Base-by-base conservation (phyloP, 1,140 invertebrate genomes). In the Megalopta genalis region DNA sequence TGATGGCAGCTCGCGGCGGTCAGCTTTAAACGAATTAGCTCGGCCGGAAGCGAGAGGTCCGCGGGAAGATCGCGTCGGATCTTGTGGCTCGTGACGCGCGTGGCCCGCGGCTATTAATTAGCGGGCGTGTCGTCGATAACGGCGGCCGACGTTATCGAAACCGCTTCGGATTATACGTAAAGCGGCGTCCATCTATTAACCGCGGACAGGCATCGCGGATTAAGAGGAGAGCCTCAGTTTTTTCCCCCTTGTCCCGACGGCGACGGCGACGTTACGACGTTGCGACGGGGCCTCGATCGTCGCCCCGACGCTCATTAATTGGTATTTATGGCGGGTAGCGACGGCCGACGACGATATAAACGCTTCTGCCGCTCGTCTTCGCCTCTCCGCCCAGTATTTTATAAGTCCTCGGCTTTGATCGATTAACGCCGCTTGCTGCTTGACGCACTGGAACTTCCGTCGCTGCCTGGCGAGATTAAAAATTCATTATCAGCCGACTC, bases 131-230 rank as follows among this genome's bases (percentile, higher is more conserved):
- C 54, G 25, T 74, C 14, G 10, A 54, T 65, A 54, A 65, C 62
- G n/a, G 2, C 9, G 8, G 14, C 8, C 27, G 42, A 52, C n/a
- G 9, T 21, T 66, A 25, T 39, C 62, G 32, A 5, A 8, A 27
- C 21, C 54, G 27, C 42, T 21, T 23, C 27, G 69, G 18, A 9
- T 68, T 64, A 72, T 74, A 83, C 79, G 68, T 80, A 80, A n/a
- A 60, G 80, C 18, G 18, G 16, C 21, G 18, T 57, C 8, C n/a
- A 57, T 57, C 54, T 21, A 57, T 57, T 57, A 57, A 57, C 18
- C 49, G 49, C 49, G 49, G 49, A 52, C 49, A 52, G 49, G 49
- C 16, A 21, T 52, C 49, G 16, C 49, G 9, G 54, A 57, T 57
- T n/a, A n/a, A 57, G 54, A 57, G n/a, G 32, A 32, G 1, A n/a